Conservation (phyloP, 2,113 vertebrate species). For the Platysteira castanea region DNA sequence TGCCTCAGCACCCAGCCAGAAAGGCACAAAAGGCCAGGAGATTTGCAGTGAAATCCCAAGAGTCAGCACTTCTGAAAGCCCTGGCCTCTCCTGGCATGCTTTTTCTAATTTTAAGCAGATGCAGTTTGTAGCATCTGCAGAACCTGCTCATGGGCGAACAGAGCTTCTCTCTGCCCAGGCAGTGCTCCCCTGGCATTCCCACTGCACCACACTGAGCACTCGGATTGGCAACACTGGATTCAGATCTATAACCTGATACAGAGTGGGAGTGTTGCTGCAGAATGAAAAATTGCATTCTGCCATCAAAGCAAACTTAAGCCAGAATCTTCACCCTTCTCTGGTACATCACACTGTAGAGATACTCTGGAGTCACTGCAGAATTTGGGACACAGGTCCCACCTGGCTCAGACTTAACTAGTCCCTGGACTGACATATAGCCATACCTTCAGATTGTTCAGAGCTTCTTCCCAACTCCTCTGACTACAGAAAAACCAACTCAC, state of each 20-base stretch:
- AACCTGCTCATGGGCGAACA: neutral
- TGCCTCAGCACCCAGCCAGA: neutral
- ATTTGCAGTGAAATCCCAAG: neutral
- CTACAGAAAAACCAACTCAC: neutral
- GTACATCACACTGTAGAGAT: neutral
- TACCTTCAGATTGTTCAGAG: neutral
- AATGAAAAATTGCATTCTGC: neutral
- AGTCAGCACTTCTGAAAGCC: neutral
- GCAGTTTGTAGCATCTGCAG: neutral
- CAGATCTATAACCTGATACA: neutral
- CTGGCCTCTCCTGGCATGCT: neutral
- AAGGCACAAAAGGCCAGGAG: neutral
- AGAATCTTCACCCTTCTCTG: neutral
- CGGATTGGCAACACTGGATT: neutral
- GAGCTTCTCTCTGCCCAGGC: neutral
- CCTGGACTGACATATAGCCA: neutral
- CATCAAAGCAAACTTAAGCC: neutral
- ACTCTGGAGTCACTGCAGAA: neutral
- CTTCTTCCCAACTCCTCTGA: neutral
- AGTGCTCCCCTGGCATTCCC: neutral
- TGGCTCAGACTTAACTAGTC: neutral
- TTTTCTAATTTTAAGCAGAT: neutral
- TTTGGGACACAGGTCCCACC: neutral
- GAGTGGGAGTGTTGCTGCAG: neutral
- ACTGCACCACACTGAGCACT: neutral